A percentile compares a stretch with the other conserved stretches of the same genome.
phyloP scores from a whole-genome alignment of 2,113 vertebrate genomes.

The Fulmarus glacialis region DNA sequence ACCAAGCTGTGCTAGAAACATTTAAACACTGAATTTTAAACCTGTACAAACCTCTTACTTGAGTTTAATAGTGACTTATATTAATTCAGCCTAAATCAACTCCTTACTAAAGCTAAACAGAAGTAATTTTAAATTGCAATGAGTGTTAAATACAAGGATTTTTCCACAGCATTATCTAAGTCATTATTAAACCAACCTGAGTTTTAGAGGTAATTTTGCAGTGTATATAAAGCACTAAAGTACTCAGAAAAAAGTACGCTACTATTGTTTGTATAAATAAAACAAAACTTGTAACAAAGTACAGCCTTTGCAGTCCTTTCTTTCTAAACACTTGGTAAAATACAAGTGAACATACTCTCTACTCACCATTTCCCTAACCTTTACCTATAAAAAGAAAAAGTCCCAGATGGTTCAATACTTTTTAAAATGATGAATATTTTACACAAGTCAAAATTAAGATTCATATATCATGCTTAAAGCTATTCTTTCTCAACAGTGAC shows the following conservation, averaged over 20 bases:
- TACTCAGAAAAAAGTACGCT: background rate
- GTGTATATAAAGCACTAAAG: background rate
- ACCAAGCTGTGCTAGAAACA: background rate
- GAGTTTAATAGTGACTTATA: background rate
- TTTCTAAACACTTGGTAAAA: background rate
- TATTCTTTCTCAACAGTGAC: background rate
- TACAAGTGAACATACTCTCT: background rate
- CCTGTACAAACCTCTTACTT: background rate
- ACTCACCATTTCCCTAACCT: background rate
- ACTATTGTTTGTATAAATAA: background rate
- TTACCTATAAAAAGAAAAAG: background rate
- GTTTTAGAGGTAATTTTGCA: background rate
- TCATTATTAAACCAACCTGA: rapidly evolving
- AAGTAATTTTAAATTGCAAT: background rate
- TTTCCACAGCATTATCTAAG: background rate
- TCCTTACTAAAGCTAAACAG: background rate
- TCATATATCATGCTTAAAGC: background rate
- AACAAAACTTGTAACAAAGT: background rate
- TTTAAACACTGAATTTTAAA: background rate
- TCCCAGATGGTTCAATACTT: background rate
- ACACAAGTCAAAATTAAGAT: background rate
- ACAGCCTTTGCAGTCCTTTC: background rate
- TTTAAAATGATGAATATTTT: background rate
- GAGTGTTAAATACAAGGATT: background rate
- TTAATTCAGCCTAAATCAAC: background rate